A percentile compares a stretch with the other conserved stretches of the same genome.
Conservation (phyloP, 2,888 invertebrate genomes). For the Seira sanloemensis region DNA sequence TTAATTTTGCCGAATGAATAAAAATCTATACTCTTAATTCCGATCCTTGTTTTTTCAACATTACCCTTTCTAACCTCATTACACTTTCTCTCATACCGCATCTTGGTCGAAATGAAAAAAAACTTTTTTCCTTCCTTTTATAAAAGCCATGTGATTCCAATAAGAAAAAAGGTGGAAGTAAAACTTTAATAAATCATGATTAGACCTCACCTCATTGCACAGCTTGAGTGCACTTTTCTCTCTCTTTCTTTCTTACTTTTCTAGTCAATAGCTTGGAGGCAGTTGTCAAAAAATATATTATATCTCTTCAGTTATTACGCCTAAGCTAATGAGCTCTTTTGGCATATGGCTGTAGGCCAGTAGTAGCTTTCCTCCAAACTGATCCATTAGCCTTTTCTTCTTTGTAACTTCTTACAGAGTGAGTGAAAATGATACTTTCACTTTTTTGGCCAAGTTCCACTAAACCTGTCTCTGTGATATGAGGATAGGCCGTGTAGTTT, state of each 20-base stretch:
- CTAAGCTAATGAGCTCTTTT: not conserved
- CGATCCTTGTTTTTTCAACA: too few species aligned
- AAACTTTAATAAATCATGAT: slow-evolving; percentile 58
- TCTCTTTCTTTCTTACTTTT: too few species aligned
- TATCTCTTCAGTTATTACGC: not conserved
- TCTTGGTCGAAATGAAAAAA: not conserved
- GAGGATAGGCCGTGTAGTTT: slow-evolving; percentile 18
- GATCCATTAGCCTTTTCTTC: not conserved
- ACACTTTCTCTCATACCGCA: not conserved
- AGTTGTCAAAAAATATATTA: not conserved
- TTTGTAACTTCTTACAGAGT: too few species aligned
- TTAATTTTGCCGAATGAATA: too few species aligned
- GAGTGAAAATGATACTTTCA: too few species aligned
- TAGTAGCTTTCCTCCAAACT: not conserved
- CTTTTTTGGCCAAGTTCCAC: too few species aligned
- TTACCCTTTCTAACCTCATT: too few species aligned
- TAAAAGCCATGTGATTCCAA: not conserved
- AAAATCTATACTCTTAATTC: too few species aligned
- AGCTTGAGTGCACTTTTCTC: slow-evolving; percentile 19
- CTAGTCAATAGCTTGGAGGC: not conserved
- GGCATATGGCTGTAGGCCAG: not conserved
- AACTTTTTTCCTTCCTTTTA: too few species aligned
- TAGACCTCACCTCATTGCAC: slow-evolving; percentile 40
- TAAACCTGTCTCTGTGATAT: not conserved
- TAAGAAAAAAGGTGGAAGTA: slow-evolving; percentile 19